These are phyloP conservation scores for Porites australiensis DNA, from an alignment of 64 coral and sea anemone genomes.

Conservation along the genomic window DNA sequence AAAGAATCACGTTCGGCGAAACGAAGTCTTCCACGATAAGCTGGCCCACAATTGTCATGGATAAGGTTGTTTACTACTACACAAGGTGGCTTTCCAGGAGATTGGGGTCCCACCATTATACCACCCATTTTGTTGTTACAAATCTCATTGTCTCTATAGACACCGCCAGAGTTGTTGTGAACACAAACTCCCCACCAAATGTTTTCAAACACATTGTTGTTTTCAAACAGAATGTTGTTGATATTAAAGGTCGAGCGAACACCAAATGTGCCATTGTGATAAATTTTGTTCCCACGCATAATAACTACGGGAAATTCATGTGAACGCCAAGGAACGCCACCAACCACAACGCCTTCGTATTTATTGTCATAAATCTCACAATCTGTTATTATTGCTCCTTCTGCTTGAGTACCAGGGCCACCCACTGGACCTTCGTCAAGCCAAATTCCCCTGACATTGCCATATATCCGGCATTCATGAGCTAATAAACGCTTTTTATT, in stretches of 20 bases:
- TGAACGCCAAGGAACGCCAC: no score
- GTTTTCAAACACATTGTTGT: slow-evolving; percentile 20
- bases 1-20: background rate
- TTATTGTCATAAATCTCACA: slow-evolving; percentile 43
- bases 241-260: background rate
- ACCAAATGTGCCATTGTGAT: slow-evolving; percentile 12
- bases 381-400: background rate
- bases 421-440: slow-evolving; percentile 13
- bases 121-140: slow-evolving; percentile 48
- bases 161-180: slow-evolving; percentile 21
- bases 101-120: background rate
- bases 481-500: background rate
- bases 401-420: no score
- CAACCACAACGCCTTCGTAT: slow-evolving; percentile 26
- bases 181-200: slow-evolving; percentile 18
- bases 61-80: slow-evolving; percentile 1
- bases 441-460: slow-evolving; percentile 36
- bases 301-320: background rate
- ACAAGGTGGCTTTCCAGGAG: background rate
- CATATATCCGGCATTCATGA: background rate
- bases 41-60: slow-evolving; percentile 37
- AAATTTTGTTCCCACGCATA: background rate
- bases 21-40: slow-evolving; percentile 8
- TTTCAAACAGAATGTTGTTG: background rate
- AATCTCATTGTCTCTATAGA: background rate